These are phyloP conservation scores for Pelagia noctiluca DNA, from an alignment of 30 jellyfish, hydroid and myxozoan genomes.

Conservation along the genomic window DNA sequence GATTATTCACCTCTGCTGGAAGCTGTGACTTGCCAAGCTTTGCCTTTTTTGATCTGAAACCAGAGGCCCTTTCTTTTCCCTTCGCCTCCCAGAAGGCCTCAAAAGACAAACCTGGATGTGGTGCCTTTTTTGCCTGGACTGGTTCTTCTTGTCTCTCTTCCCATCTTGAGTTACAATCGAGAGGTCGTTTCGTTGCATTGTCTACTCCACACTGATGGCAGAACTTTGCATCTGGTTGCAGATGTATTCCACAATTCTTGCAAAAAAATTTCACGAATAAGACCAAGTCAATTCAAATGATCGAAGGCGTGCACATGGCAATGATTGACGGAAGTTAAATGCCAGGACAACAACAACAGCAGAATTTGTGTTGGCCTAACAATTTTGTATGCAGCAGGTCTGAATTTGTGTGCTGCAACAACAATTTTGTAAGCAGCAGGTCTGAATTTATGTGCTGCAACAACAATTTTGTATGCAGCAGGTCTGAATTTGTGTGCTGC, in stretches of 20 bases:
- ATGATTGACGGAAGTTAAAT: background rate
- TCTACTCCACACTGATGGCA: slow-evolving; percentile 26
- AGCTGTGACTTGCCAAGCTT: slow-evolving; percentile 4
- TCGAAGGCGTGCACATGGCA: too few relatives aligned
- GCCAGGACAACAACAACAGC: background rate
- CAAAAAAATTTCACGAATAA: slow-evolving; percentile 8
- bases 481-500: background rate
- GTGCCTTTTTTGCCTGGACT: slow-evolving; percentile 1
- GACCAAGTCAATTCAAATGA: too few relatives aligned
- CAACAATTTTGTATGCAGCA: background rate
- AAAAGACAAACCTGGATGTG: slow-evolving; percentile 12
- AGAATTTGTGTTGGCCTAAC: background rate
- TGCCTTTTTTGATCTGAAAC: slow-evolving; percentile 10
- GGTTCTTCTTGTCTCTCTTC: slow-evolving; percentile 5
- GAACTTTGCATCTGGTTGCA: slow-evolving; percentile 12
- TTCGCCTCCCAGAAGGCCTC: slow-evolving; percentile 26
- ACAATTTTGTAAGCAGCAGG: background rate
- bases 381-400: background rate
- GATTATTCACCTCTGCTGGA: slow-evolving; percentile 7
- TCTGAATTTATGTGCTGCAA: background rate
- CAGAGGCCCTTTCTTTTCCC: slow-evolving; percentile 24
- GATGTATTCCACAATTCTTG: background rate
- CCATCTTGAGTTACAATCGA: too few relatives aligned
- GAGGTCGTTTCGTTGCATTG: slow-evolving; percentile 2
- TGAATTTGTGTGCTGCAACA: background rate